Evolutionary conservation across 2,888 invertebrate species (phyloP), one percentile per base, ranked within the genome.

Genomic region (Ophioninae sp.): DNA sequence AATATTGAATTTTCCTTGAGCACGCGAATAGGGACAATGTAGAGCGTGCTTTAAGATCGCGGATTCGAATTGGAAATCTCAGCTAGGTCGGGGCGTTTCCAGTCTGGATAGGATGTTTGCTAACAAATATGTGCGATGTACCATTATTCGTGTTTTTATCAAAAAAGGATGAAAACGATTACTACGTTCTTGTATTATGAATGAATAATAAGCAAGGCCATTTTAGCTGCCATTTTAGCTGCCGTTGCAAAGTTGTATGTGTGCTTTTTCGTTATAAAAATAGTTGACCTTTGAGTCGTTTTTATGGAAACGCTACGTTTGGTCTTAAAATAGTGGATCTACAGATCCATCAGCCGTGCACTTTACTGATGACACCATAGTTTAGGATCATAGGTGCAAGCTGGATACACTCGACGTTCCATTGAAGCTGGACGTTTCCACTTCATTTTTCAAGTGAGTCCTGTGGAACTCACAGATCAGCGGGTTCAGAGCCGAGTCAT

Each of bases 1-100:
- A 72, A 79, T 76, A 68, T 76, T 59, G 76, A 77, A 77, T 69
- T 79, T 50, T 72, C 79, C 23, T 64, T 65, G 70, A 72, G 79
- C 57, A 41, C 37, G 72, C 79, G 72, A 79, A 79, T 44, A 79
- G 70, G n/a, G 69, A 77, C 77, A 56, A 37, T 77, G 68, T 69
- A 44, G 39, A 41, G 64, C 64, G 39, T 56, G 64, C 64, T 65
- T 65, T 57, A 39, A 50, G n/a, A 72, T 50, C 20, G 79, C 39
- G n/a, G 23, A 79, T 79, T 70, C 41, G 39, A 57, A 13, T 64
- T 78, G 37, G 39, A 78, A 72, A 57, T 70, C n/a, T 23, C 7
- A 64, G 72, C 37, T 64, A 39, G 23, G 23, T 79, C 65, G 59
- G 56, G 21, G 41, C 17, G 39, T 37, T 56, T 41, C 20, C 23